These are phyloP conservation scores for Gobio gobio DNA, from an alignment of 2,113 vertebrate species.

Conservation along the genomic window DNA sequence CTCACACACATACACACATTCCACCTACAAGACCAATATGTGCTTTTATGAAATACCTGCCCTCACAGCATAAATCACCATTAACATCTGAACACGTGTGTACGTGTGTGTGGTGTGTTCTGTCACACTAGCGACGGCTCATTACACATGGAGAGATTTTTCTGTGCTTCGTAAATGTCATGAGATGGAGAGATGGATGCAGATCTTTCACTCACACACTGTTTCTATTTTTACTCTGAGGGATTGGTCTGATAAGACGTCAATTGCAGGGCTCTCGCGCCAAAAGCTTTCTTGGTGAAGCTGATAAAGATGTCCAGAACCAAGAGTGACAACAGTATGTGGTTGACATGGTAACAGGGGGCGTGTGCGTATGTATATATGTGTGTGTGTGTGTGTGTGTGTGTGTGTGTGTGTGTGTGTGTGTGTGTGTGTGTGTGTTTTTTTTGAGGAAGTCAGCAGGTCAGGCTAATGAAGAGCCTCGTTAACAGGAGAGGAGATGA, in stretches of 20 bases:
- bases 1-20: conserved; percentile 11
- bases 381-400: conserved; percentile 29
- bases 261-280: background rate
- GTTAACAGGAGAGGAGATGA: conserved; percentile 64
- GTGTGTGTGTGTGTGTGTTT: conserved; percentile 35
- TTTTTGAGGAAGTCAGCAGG: conserved; percentile 47
- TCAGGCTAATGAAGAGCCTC: conserved; percentile 72
- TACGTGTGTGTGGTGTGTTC: conserved; percentile 13
- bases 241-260: conserved; percentile 26
- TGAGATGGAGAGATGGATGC: conserved; percentile 46
- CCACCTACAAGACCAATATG: conserved; percentile 19
- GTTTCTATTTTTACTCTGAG: conserved; percentile 21
- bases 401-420: conserved; percentile 29
- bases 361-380: background rate
- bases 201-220: background rate
- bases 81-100: conserved; percentile 42
- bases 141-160: conserved; percentile 33
- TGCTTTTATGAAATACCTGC: conserved; percentile 41
- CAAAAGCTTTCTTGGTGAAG: conserved; percentile 20
- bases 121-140: conserved; percentile 34
- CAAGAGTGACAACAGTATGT: conserved; percentile 61
- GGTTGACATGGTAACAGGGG: conserved; percentile 64
- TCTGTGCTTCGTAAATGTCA: conserved; percentile 37
- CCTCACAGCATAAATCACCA: conserved; percentile 51
- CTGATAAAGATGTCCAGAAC: conserved; percentile 70